These are phyloP conservation scores for Orchesella cincta DNA, from an alignment of 1,140 invertebrate genomes.

Conservation along the genomic window DNA sequence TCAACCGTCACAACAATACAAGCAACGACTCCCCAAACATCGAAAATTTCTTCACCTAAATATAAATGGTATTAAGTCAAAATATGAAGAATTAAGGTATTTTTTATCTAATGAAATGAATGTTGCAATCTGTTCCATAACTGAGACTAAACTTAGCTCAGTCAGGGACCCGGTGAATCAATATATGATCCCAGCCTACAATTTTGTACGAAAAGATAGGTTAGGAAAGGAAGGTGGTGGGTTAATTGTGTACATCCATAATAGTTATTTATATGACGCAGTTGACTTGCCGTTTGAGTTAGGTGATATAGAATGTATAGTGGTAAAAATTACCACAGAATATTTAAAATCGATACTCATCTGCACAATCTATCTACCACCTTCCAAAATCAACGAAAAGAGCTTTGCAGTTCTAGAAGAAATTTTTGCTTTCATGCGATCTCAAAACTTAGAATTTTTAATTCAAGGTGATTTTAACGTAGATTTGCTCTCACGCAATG, in stretches of 20 bases:
- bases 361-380: neutral
- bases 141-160: neutral
- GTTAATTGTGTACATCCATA: neutral
- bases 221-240: neutral
- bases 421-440: neutral
- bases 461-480: neutral
- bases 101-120: neutral
- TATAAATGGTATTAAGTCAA: neutral
- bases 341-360: neutral
- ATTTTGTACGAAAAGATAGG: neutral
- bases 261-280: neutral
- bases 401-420: neutral
- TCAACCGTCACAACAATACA: no score
- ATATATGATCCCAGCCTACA: neutral
- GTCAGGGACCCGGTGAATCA: neutral
- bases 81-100: neutral
- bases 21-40: neutral
- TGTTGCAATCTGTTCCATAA: neutral
- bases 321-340: neutral
- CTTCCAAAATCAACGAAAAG: neutral
- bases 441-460: neutral
- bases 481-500: neutral
- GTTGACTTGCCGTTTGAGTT: neutral
- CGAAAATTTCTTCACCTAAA: conserved; percentile 2
- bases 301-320: neutral